phyloP scores from a whole-genome alignment of 2,113 vertebrate genomes.

The Eretmochelys imbricata region DNA sequence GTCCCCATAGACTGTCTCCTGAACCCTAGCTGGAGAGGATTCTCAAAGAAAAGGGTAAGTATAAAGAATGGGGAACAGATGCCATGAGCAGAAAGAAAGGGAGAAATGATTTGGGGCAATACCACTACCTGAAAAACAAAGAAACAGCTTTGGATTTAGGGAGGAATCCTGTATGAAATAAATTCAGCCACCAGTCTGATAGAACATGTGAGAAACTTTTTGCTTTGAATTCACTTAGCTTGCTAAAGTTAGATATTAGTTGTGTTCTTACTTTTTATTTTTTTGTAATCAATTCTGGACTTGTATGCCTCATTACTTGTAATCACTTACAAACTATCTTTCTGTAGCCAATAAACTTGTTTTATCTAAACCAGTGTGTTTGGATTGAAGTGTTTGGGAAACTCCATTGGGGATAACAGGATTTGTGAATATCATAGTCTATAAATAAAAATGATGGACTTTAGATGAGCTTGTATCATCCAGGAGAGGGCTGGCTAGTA shows the following conservation, averaged over 20 bases:
- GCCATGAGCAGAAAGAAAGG: no score
- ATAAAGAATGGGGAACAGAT: no score
- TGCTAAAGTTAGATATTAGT: not conserved
- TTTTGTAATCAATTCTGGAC: not conserved
- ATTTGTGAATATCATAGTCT: not conserved
- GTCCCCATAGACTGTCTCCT: no score
- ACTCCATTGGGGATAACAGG: not conserved
- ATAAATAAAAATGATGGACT: not conserved
- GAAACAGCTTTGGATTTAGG: no score
- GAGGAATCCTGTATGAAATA: no score
- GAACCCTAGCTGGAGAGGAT: no score
- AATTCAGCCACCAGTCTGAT: no score
- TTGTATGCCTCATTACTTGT: no score
- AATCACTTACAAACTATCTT: not conserved
- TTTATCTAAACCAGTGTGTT: not conserved
- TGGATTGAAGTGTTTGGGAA: not conserved
- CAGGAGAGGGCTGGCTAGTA: not conserved
- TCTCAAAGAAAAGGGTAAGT: no score
- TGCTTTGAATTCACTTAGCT: not conserved
- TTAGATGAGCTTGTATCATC: not conserved
- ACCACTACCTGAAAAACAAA: no score
- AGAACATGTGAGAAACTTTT: no score
- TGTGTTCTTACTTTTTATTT: not conserved
- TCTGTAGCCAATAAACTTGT: not conserved
- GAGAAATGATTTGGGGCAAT: no score